A percentile compares a stretch with the other conserved stretches of the same genome.
phyloP scores from a whole-genome alignment of 2,888 invertebrate genomes.

The Ophioninae sp. region DNA sequence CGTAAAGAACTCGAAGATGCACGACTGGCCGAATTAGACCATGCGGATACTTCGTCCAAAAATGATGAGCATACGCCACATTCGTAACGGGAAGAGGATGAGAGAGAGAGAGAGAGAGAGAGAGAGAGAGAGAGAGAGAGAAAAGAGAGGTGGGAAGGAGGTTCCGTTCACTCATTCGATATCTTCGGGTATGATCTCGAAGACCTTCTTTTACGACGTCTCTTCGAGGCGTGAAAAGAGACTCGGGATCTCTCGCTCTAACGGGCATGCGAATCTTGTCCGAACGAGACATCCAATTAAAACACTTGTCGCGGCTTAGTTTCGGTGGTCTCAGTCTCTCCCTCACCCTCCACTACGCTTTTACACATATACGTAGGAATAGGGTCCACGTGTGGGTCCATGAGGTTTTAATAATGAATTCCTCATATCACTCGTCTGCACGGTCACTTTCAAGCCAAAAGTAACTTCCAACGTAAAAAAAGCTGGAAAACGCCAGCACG shows the following conservation, averaged over 20 bases:
- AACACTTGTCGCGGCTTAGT: conserved; percentile 55
- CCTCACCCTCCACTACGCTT: background rate
- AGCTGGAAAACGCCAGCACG: too few relatives aligned
- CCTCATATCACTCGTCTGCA: conserved; percentile 26
- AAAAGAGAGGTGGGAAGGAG: background rate
- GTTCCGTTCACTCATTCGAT: conserved; percentile 55
- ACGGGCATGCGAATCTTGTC: conserved; percentile 45
- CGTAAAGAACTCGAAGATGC: conserved; percentile 56
- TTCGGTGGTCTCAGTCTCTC: conserved; percentile 1
- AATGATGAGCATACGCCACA: conserved; percentile 55
- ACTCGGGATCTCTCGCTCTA: conserved; percentile 39
- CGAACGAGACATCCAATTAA: conserved; percentile 57
- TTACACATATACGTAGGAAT: background rate
- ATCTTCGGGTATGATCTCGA: conserved; percentile 61
- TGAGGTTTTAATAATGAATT: conserved; percentile 55
- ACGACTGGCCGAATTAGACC: conserved; percentile 56
- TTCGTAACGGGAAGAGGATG: conserved; percentile 53
- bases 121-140: conserved; percentile 25
- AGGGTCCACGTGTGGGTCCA: background rate
- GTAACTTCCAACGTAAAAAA: too few relatives aligned
- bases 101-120: conserved; percentile 27
- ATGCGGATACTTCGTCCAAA: conserved; percentile 53
- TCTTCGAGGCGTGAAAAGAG: conserved; percentile 59
- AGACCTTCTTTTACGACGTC: conserved; percentile 44
- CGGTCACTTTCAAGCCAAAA: background rate